Evolutionary conservation across 2,888 invertebrate genomes (phyloP), one percentile per base, ranked within the genome.

Genomic region (Lissocephala sabroskyi): DNA sequence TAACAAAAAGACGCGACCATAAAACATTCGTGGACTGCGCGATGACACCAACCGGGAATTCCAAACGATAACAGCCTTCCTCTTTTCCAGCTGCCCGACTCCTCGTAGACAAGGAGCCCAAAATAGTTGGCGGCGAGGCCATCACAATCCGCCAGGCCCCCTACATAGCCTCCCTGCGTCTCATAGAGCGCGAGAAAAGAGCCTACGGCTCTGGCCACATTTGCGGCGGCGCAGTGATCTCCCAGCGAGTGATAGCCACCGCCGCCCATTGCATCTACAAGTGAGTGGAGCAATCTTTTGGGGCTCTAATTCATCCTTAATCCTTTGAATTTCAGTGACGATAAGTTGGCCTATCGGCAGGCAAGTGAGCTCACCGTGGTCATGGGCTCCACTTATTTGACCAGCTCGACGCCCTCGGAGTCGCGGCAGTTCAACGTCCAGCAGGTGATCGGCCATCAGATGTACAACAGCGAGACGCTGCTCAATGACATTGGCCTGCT

Each of bases 141-240:
- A 65, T 67, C 13, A 9, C 6, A 2, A 73, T 70, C 13, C 3
- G 0, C 0, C 13, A 45, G 1, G 68, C 70, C 0, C 65, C 62
- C 0, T 79, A 79, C 41, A 74, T 71, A 42, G 78, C 68, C 5
- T 82, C 82, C 0, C 49, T 82, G 2, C 78, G 82, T 18, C 45
- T 81, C 13, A 61, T 57, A 9, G 6, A 11, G 3, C 40, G 10
- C 17, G 62, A 63, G 33, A 2, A 1, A 32, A 32, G 13, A 32
- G n/a, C n/a, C n/a, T n/a, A n/a, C n/a, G 80, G 80, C 1, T 29
- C 47, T 3, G 82, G 81, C 1, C 81, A 81, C 30, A 52, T 79
- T 3, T 81, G 81, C 35, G 82, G 81, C 3, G 81, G 81, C 2
- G 59, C 63, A 1, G 56, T 75, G 0, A 62, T 81, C n/a, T 52